Percentiles rank a stretch among this genome's conserved stretches.
Evolutionary conservation across 1,140 invertebrate genomes (phyloP).

Genomic region (Papilio dardanus): DNA sequence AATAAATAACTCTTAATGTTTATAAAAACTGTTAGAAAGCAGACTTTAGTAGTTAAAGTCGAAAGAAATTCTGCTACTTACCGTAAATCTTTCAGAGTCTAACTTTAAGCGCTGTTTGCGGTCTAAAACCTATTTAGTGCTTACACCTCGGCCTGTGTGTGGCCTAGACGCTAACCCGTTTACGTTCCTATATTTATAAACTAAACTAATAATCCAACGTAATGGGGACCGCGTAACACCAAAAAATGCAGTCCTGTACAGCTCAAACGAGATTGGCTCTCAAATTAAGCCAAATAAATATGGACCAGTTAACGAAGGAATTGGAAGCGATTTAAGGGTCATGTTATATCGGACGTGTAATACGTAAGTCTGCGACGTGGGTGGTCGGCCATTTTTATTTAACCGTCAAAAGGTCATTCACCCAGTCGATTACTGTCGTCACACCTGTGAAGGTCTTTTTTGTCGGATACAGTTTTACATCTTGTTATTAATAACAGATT

Average conservation of each 20-base stretch:
- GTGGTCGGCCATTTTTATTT: constrained; percentile 70
- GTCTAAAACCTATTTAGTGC: constrained; percentile 56
- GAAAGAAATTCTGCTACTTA: background rate
- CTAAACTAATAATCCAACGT: constrained; percentile 47
- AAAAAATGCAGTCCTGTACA: constrained; percentile 19
- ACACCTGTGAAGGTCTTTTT: constrained; percentile 61
- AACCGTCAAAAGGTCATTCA: constrained; percentile 70
- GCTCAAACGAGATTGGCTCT: constrained; percentile 13
- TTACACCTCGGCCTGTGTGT: constrained; percentile 51
- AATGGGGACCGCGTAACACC: constrained; percentile 28
- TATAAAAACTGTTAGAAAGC: background rate
- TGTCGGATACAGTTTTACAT: constrained; percentile 59
- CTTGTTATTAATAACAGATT: constrained; percentile 39
- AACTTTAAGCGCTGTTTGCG: constrained; percentile 44
- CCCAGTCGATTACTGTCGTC: constrained; percentile 51
- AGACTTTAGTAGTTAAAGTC: constrained; percentile 41
- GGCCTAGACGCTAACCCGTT: constrained; percentile 46
- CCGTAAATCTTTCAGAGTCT: constrained; percentile 30
- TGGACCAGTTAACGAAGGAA: constrained; percentile 38
- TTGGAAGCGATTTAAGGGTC: constrained; percentile 43
- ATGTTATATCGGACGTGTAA: constrained; percentile 43
- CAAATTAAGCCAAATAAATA: constrained; percentile 42
- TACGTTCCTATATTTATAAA: constrained; percentile 47
- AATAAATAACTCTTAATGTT: too few relatives aligned
- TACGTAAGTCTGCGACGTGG: constrained; percentile 57